These are phyloP conservation scores for Spatulosminthurus flaviceps DNA, from an alignment of 2,888 invertebrate species.

Conservation along the genomic window DNA sequence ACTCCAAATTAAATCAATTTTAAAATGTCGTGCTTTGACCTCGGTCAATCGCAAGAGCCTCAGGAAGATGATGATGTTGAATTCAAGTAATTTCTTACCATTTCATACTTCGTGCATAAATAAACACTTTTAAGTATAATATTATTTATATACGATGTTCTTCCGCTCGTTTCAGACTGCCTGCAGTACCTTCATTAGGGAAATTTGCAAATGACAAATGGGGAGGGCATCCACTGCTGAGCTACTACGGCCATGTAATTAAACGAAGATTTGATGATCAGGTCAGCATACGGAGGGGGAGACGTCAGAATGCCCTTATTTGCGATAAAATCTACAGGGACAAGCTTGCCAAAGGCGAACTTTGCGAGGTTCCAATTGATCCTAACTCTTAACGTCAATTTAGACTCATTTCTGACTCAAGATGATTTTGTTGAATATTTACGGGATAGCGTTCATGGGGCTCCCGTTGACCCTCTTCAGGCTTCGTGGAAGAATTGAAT, in stretches of 20 bases:
- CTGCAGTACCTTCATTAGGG: constrained; percentile 26
- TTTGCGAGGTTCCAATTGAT: constrained; percentile 4
- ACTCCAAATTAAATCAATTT: too few species aligned
- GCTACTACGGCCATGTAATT: constrained; percentile 50
- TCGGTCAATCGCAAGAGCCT: not conserved
- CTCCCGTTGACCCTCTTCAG: constrained; percentile 58
- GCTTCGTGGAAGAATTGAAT: constrained; percentile 56
- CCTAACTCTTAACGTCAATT: constrained; percentile 18
- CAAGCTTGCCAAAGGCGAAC: constrained; percentile 30
- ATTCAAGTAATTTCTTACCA: constrained; percentile 15
- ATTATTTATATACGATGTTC: too few species aligned
- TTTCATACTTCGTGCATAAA: not conserved
- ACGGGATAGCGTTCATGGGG: constrained; percentile 57
- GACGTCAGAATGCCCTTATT: constrained; percentile 49
- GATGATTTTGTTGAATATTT: constrained; percentile 61
- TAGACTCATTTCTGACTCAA: constrained; percentile 58
- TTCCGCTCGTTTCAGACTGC: constrained; percentile 7
- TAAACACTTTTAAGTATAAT: not conserved
- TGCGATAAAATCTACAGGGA: constrained; percentile 48
- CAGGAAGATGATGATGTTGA: constrained; percentile 23
- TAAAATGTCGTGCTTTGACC: constrained; percentile 19
- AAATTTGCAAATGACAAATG: constrained; percentile 52
- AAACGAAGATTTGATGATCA: constrained; percentile 55
- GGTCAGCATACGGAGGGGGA: constrained; percentile 55
- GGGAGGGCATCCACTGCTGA: constrained; percentile 55